Percentiles rank a stretch among this genome's conserved stretches.
Conservation (phyloP, 2,797 vertebrate species). For the Rhyacichthys aspro region DNA sequence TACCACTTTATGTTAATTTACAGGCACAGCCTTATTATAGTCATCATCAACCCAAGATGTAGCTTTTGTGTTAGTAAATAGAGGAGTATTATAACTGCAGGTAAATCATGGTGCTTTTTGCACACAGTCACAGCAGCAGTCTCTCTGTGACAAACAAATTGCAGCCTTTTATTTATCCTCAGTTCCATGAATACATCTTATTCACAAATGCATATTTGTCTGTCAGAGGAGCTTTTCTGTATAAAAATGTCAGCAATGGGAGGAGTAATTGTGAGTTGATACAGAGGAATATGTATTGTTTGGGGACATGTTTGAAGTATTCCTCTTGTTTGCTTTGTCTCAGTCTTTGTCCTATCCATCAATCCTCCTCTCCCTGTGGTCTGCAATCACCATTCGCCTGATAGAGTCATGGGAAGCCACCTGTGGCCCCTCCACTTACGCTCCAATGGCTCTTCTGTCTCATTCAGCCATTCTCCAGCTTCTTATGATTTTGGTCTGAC, state of each 20-base stretch:
- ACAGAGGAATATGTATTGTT: constrained; percentile 10
- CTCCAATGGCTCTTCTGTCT: background rate
- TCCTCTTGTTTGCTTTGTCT: constrained; percentile 19
- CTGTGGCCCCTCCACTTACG: constrained; percentile 47
- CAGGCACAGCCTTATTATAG: background rate
- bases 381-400: constrained; percentile 45
- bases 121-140: background rate
- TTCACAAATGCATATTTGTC: background rate
- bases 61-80: no score
- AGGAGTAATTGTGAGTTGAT: background rate
- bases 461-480: constrained; percentile 66
- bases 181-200: constrained; percentile 6
- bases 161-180: constrained; percentile 3
- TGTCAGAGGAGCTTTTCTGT: background rate
- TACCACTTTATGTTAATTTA: constrained; percentile 1
- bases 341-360: constrained; percentile 33
- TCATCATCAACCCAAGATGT: no score
- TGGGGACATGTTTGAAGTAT: constrained; percentile 19
- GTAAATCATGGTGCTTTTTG: background rate
- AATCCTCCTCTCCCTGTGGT: constrained; percentile 22
- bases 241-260: constrained; percentile 2
- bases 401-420: constrained; percentile 50
- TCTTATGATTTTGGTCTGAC: constrained; percentile 50
- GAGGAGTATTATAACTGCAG: background rate
- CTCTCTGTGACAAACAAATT: background rate